Percentiles rank a stretch among this genome's conserved stretches.
Evolutionary conservation across 2,888 invertebrate species (phyloP).

Genomic region (Brachynemurus nebulosus): DNA sequence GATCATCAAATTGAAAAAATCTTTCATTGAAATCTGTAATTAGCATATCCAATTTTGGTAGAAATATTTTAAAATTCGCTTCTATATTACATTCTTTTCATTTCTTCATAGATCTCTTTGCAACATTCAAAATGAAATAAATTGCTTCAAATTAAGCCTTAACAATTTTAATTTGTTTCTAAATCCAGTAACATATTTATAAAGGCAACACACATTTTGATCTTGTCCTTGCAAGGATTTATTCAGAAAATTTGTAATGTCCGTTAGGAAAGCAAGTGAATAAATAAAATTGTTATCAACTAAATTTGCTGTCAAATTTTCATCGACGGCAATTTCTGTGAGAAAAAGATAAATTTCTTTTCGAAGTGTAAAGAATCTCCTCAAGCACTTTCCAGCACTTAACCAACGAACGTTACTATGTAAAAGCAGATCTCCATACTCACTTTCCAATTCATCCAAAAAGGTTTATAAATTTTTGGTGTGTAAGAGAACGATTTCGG

Average conservation of each 20-base stretch:
- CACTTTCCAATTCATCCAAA: constrained; percentile 10
- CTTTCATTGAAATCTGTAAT: constrained; percentile 2
- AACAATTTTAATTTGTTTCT: constrained; percentile 11
- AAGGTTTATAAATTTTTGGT: constrained; percentile 10
- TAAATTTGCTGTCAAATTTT: constrained; percentile 16
- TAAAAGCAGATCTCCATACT: constrained; percentile 11
- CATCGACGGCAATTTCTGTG: constrained; percentile 13
- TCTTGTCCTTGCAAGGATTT: neutral
- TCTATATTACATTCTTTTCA: constrained; percentile 8
- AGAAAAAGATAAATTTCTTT: constrained; percentile 14
- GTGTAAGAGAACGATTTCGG: constrained; percentile 11
- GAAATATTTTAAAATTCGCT: constrained; percentile 2
- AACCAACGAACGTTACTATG: constrained; percentile 9
- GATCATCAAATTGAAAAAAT: neutral
- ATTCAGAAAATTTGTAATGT: constrained; percentile 12
- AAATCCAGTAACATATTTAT: constrained; percentile 11
- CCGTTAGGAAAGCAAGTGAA: constrained; percentile 13
- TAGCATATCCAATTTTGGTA: neutral
- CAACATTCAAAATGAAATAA: constrained; percentile 12
- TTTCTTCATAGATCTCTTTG: constrained; percentile 15
- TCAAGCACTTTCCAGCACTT: constrained; percentile 12
- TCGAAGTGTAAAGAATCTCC: constrained; percentile 10
- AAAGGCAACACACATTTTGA: constrained; percentile 4
- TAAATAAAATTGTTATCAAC: constrained; percentile 15
- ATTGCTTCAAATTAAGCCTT: too few relatives aligned